Base-by-base conservation (phyloP, 2,888 invertebrate genomes). In the Cataglyphis altisquamis region DNA sequence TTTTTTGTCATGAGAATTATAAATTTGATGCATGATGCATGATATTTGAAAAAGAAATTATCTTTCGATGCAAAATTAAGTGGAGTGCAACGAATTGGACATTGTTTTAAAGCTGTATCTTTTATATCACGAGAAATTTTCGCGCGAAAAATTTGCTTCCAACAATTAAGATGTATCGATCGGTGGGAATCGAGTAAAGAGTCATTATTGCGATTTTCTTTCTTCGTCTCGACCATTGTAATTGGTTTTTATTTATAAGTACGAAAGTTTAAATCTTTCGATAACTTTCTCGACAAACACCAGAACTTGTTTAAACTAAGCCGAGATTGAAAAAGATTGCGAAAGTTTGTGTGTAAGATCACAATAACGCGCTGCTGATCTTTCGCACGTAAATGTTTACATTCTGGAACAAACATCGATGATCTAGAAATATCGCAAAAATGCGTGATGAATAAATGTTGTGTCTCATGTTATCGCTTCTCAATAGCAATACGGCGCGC, bases 11-110 rank as follows among this genome's bases (percentile, higher is more conserved):
- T 63, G 25, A 48, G 32, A 48, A 25, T 36, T 8, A n/a, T 41
- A 0, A n/a, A 21, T 68, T 77, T 57, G 18, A 63, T 74, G 74
- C 48, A 74, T 52, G 64, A 41, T 41, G 68, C 77, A 68, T 74
- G 74, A 39, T n/a, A 68, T 39, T 45, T 18, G 15, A 48, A 55
- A 21, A 57, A n/a, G 12, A 18, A 48, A 48, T 48, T 48, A 9
- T 18, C 36, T 55, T 66, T 39, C 3, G 32, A 4, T 4, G 29
- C 25, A 32, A 41, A 45, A 70, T 78, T 60, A 45, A 70, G 18
- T 55, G 78, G 78, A 78, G 78, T 21, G 39, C 55, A 45, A 57
- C 70, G 21, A 57, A 32, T 12, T 8, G 10, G 15, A 45, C 18
- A 67, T 18, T 68, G 36, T n/a, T 45, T 18, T 6, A 66, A 41